Percentiles rank a stretch among this genome's conserved stretches.
Evolutionary conservation across 2,797 vertebrate species (phyloP).

Genomic region (Protonibea diacanthus): DNA sequence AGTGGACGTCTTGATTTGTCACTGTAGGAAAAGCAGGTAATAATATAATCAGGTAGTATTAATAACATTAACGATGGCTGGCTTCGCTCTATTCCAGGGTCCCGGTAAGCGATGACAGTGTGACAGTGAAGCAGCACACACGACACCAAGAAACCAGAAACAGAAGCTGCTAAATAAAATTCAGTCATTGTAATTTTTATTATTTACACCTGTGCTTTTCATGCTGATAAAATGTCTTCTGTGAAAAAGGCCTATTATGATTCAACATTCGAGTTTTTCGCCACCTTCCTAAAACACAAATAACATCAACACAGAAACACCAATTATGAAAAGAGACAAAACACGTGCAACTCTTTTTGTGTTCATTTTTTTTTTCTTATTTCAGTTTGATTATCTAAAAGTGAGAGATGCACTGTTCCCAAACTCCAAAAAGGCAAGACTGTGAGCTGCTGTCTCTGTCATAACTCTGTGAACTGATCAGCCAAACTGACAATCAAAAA

Average conservation of each 20-base stretch:
- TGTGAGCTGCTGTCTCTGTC: background rate
- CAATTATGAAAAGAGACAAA: background rate
- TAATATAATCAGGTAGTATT: background rate
- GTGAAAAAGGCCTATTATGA: background rate
- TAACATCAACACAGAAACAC: background rate
- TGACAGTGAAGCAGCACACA: background rate
- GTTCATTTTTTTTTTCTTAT: background rate
- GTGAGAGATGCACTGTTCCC: background rate
- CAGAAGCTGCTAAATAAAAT: background rate
- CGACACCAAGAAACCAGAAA: background rate
- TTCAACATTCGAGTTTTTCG: background rate
- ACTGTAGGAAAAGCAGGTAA: background rate
- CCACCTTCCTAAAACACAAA: background rate
- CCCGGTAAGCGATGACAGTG: background rate
- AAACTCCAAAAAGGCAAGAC: background rate
- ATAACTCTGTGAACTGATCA: too few relatives aligned
- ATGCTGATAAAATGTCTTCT: background rate
- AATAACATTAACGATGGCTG: background rate
- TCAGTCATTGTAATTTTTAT: background rate
- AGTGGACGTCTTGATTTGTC: background rate
- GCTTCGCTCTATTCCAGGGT: background rate
- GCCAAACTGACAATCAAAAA: too few relatives aligned
- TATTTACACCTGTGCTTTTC: background rate
- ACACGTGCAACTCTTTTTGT: background rate
- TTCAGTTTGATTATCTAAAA: background rate